These are phyloP conservation scores for Cephalopachus bancanus DNA, from an alignment of 2,797 vertebrate species.

Conservation along the genomic window DNA sequence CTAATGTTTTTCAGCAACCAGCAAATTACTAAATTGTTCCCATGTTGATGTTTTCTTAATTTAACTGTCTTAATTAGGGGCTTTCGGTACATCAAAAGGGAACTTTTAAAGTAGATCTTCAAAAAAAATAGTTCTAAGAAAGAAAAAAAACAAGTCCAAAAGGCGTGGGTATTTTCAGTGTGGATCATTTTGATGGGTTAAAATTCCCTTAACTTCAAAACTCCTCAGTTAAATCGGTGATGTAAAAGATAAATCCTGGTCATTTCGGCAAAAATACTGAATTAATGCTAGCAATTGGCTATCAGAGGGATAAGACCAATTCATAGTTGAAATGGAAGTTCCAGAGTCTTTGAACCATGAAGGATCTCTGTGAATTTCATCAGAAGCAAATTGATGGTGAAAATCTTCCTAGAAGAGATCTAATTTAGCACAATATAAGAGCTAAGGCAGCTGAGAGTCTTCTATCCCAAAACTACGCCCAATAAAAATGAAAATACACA, in stretches of 20 bases:
- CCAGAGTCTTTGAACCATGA: not conserved
- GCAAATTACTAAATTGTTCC: constrained; percentile 37
- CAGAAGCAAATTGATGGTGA: not conserved
- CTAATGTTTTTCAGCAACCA: not conserved
- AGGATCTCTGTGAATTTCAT: not conserved
- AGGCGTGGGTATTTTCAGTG: not conserved
- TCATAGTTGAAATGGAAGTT: not conserved
- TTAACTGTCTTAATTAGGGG: constrained; percentile 32
- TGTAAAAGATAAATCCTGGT: not conserved
- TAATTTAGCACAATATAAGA: not conserved
- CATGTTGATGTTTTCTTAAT: constrained; percentile 20
- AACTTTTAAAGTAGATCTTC: not conserved
- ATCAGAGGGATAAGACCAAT: not conserved
- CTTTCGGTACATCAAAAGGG: constrained; percentile 49
- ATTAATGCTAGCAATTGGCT: not conserved
- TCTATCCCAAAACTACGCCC: not conserved
- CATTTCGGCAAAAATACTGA: not conserved
- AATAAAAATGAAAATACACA: not conserved
- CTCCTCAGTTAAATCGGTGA: not conserved
- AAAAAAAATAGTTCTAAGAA: not conserved
- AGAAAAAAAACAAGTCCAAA: not conserved
- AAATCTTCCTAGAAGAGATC: constrained; percentile 11
- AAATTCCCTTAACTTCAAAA: constrained; percentile 54
- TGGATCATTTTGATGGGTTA: constrained; percentile 27
- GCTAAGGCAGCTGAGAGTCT: not conserved